phyloP scores from a whole-genome alignment of 2,797 vertebrate species.

The Triplophysa yarkandensis region DNA sequence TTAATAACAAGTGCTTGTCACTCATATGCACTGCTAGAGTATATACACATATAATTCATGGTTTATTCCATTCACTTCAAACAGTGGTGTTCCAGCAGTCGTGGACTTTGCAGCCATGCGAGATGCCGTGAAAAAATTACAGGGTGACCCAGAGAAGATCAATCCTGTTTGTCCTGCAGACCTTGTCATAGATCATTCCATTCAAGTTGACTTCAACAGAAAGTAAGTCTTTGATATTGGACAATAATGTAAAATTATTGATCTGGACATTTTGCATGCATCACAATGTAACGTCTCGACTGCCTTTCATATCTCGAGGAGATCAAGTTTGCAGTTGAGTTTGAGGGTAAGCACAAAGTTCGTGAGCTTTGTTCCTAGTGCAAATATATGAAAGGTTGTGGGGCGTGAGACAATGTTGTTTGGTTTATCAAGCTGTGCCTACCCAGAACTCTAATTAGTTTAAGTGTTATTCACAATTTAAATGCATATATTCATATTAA shows the following conservation, averaged over 20 bases:
- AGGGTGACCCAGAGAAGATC: slow-evolving; percentile 92
- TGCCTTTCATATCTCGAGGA: background rate
- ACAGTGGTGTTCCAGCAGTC: slow-evolving; percentile 92
- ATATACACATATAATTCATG: background rate
- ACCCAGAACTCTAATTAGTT: too few relatives aligned
- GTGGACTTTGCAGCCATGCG: slow-evolving; percentile 99
- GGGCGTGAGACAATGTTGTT: too few relatives aligned
- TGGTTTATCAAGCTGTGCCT: too few relatives aligned
- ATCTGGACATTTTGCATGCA: background rate
- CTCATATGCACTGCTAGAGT: background rate
- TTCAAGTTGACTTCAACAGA: slow-evolving; percentile 96
- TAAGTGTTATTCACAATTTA: too few relatives aligned
- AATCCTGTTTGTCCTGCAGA: slow-evolving; percentile 95
- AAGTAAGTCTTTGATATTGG: slow-evolving; percentile 75
- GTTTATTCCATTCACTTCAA: background rate
- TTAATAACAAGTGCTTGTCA: too few relatives aligned
- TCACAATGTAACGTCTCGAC: background rate
- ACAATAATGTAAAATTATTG: background rate
- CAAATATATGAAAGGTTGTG: too few relatives aligned
- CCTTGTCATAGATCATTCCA: slow-evolving; percentile 96
- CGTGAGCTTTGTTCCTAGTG: background rate
- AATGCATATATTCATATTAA: too few relatives aligned
- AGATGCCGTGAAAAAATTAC: slow-evolving; percentile 89
- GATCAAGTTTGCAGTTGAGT: background rate
- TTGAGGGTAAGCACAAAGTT: too few relatives aligned